These are phyloP conservation scores for Sericinus montela DNA, from an alignment of 2,888 invertebrate genomes.

Conservation along the genomic window DNA sequence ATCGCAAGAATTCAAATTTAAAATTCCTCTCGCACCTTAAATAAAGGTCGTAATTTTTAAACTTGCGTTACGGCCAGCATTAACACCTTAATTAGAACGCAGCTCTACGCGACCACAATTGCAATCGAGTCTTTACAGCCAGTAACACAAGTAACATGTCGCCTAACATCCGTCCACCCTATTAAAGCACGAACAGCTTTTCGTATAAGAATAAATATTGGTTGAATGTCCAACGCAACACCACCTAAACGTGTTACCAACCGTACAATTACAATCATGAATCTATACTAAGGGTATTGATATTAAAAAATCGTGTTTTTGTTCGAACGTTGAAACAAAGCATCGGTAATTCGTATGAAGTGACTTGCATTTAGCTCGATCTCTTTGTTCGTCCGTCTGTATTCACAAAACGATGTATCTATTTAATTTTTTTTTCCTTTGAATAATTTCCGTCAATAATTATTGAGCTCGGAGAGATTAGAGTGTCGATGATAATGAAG, in stretches of 20 bases:
- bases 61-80: conserved; percentile 29
- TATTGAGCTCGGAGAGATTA: conserved; percentile 49
- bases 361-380: conserved; percentile 48
- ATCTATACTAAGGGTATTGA: conserved; percentile 52
- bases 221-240: conserved; percentile 36
- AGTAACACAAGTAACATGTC: conserved; percentile 19
- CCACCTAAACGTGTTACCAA: conserved; percentile 39
- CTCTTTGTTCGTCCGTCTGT: conserved; percentile 56
- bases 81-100: conserved; percentile 61
- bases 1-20: conserved; percentile 21
- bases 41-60: conserved; percentile 31
- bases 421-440: conserved; percentile 46
- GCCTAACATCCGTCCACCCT: conserved; percentile 11
- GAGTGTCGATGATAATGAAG: conserved; percentile 32
- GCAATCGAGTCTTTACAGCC: conserved; percentile 28
- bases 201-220: conserved; percentile 18
- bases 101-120: conserved; percentile 36
- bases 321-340: conserved; percentile 69
- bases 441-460: conserved; percentile 65
- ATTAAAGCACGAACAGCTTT: conserved; percentile 12
- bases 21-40: conserved; percentile 25
- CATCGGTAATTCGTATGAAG: conserved; percentile 71
- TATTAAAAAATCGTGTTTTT: conserved; percentile 67
- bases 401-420: conserved; percentile 57
- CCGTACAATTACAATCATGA: conserved; percentile 56